A percentile compares a stretch with the other conserved stretches of the same genome.
These are phyloP conservation scores for Pinna nobilis DNA, from an alignment of 1,140 invertebrate genomes.

Conservation along the genomic window DNA sequence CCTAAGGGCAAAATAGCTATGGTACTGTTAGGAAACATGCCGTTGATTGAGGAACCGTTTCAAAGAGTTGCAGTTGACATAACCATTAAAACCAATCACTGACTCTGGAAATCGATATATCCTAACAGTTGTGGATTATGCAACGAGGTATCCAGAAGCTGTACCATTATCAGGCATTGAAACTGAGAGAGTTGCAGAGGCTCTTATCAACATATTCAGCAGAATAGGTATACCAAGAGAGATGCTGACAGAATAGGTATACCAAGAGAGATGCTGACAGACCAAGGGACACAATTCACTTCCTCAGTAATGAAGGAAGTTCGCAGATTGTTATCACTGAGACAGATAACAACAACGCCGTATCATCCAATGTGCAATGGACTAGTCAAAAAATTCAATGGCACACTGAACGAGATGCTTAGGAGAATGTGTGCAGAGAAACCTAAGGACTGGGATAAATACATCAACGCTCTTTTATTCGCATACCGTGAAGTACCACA, in stretches of 20 bases:
- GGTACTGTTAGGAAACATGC: conserved; percentile 42
- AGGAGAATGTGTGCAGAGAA: conserved; percentile 47
- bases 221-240: conserved; percentile 71
- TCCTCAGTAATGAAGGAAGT: conserved; percentile 41
- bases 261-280: conserved; percentile 62
- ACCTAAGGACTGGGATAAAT: conserved; percentile 64
- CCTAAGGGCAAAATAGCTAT: conserved; percentile 39
- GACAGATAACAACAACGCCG: conserved; percentile 33
- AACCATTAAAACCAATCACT: conserved; percentile 33
- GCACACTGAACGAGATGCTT: conserved; percentile 54
- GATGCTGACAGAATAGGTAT: conserved; percentile 67
- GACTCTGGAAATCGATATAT: conserved; percentile 44
- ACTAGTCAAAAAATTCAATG: conserved; percentile 56
- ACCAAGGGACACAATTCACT: conserved; percentile 47
- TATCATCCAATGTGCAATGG: conserved; percentile 60
- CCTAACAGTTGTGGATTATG: conserved; percentile 47
- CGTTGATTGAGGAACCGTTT: conserved; percentile 47
- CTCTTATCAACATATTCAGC: conserved; percentile 61
- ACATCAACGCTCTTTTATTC: conserved; percentile 42
- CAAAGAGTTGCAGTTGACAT: conserved; percentile 49
- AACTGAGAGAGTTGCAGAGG: conserved; percentile 44
- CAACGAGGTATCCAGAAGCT: conserved; percentile 51
- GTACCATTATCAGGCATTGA: conserved; percentile 39
- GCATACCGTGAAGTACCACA: conserved; percentile 21
- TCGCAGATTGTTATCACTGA: conserved; percentile 22